Percentiles rank a stretch among this genome's conserved stretches.
These are phyloP conservation scores for Mamestra brassicae DNA, from an alignment of 2,888 invertebrate species.

Conservation along the genomic window DNA sequence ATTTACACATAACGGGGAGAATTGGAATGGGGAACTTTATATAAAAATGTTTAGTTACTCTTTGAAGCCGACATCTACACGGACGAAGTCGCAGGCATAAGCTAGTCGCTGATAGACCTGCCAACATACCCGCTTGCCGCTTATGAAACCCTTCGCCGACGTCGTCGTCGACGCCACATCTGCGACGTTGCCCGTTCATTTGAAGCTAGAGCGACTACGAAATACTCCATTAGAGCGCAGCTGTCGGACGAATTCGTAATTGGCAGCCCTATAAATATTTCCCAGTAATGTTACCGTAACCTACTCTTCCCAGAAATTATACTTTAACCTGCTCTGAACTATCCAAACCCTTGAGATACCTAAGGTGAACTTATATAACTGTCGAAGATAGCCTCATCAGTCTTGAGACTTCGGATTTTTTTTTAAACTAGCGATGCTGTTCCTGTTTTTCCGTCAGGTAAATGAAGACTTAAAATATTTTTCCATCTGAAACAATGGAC, in stretches of 20 bases:
- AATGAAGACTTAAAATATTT: not conserved
- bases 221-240: slow-evolving; percentile 86
- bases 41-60: too few relatives aligned
- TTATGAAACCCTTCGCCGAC: slow-evolving; percentile 38
- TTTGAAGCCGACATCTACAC: too few relatives aligned
- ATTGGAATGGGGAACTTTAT: too few relatives aligned
- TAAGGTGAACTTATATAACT: slow-evolving; percentile 8
- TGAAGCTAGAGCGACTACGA: slow-evolving; percentile 87
- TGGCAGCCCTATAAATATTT: slow-evolving; percentile 82
- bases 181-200: slow-evolving; percentile 84
- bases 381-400: slow-evolving; percentile 6
- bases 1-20: too few relatives aligned
- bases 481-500: not conserved
- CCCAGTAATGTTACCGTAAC: slow-evolving; percentile 68
- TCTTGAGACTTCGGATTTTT: slow-evolving; percentile 2
- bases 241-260: slow-evolving; percentile 84
- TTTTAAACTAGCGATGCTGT: not conserved
- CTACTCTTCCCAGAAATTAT: slow-evolving; percentile 43
- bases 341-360: not conserved
- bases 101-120: not conserved
- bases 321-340: not conserved
- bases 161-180: slow-evolving; percentile 78
- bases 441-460: not conserved
- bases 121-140: slow-evolving; percentile 41
- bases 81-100: too few relatives aligned